These are phyloP conservation scores for Pogonognathellus flavescens DNA, from an alignment of 1,140 invertebrate genomes.

Conservation along the genomic window DNA sequence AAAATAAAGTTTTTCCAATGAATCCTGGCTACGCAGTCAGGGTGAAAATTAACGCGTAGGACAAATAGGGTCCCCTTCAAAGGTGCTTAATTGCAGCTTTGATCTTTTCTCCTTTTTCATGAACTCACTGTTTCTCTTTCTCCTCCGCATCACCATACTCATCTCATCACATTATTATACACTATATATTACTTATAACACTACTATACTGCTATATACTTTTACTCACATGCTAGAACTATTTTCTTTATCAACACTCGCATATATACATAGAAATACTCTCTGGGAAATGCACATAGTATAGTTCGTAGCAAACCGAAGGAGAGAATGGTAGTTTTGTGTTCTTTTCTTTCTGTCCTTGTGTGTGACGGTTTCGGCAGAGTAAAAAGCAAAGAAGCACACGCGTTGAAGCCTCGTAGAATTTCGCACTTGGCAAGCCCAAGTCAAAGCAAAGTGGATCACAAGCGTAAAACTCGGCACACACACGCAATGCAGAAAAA, in stretches of 20 bases:
- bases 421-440: slow-evolving; percentile 36
- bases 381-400: neutral
- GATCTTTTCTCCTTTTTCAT: slow-evolving; percentile 60
- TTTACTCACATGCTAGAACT: neutral
- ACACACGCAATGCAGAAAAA: slow-evolving; percentile 15
- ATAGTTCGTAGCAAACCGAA: neutral
- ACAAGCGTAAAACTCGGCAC: slow-evolving; percentile 11
- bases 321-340: slow-evolving; percentile 3
- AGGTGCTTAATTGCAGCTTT: slow-evolving; percentile 65
- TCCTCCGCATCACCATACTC: slow-evolving; percentile 22
- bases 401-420: slow-evolving; percentile 34
- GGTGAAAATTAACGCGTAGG: slow-evolving; percentile 61
- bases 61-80: slow-evolving; percentile 57
- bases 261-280: neutral
- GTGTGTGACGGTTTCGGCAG: slow-evolving; percentile 17
- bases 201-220: neutral
- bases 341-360: neutral
- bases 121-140: slow-evolving; percentile 42
- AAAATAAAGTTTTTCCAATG: slow-evolving; percentile 42
- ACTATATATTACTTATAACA: too few relatives aligned
- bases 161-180: neutral
- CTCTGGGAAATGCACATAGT: neutral
- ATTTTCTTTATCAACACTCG: neutral
- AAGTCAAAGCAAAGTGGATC: slow-evolving; percentile 36
- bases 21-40: slow-evolving; percentile 45